Conservation (phyloP, 2,888 invertebrate genomes). For the Tetramorium bicarinatum region DNA sequence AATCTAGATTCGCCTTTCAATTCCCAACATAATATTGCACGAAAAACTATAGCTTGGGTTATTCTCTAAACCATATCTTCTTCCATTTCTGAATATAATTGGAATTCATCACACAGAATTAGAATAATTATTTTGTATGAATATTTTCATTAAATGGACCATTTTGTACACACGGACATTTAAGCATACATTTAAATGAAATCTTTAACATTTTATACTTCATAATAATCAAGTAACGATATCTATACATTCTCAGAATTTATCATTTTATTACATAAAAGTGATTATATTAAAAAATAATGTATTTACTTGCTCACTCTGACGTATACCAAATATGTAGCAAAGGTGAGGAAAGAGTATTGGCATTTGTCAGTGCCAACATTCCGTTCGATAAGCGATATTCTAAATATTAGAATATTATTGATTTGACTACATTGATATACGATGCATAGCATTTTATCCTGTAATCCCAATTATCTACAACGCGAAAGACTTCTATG, state of each 20-base stretch:
- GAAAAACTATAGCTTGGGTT: constrained; percentile 51
- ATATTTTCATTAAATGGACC: not conserved
- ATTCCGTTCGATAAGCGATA: constrained; percentile 17
- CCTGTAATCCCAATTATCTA: constrained; percentile 20
- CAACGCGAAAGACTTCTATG: constrained; percentile 53
- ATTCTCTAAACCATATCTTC: constrained; percentile 56
- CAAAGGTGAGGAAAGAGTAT: not conserved
- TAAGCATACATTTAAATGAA: not conserved
- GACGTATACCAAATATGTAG: not conserved
- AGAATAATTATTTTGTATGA: not conserved
- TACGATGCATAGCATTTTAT: not conserved
- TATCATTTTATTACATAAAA: constrained; percentile 8
- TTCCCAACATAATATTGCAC: constrained; percentile 54
- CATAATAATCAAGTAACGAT: not conserved
- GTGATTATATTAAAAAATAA: not conserved
- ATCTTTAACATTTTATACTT: not conserved
- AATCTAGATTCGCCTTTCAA: constrained; percentile 62
- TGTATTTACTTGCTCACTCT: not conserved
- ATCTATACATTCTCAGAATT: not conserved
- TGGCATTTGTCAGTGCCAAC: not conserved
- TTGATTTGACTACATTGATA: not conserved
- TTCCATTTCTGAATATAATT: constrained; percentile 68
- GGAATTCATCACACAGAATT: constrained; percentile 73
- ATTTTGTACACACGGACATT: not conserved
- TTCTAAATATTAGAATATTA: constrained; percentile 19